These are phyloP conservation scores for Lymantria dispar DNA, from an alignment of 2,888 invertebrate species.

Conservation along the genomic window DNA sequence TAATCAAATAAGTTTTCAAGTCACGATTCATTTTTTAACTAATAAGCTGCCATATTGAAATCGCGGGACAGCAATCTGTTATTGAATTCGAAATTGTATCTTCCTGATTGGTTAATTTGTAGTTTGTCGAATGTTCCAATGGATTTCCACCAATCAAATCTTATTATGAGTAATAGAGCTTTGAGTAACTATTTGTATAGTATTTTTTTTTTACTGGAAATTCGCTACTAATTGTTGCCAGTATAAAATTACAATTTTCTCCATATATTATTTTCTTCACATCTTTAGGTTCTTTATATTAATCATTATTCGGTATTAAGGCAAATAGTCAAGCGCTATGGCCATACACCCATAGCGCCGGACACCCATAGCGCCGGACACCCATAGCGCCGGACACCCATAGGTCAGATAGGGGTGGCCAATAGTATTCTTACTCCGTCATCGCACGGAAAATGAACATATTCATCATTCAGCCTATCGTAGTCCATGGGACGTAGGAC, in stretches of 20 bases:
- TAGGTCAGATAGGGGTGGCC: too few relatives aligned
- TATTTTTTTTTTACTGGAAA: too few relatives aligned
- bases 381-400: too few relatives aligned
- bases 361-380: too few relatives aligned
- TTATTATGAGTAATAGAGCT: not conserved
- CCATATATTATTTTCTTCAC: too few relatives aligned
- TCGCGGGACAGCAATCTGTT: slow-evolving; percentile 25
- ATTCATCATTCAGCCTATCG: not conserved
- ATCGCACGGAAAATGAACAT: not conserved
- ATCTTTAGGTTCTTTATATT: not conserved
- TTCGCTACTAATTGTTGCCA: too few relatives aligned
- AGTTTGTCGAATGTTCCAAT: not conserved
- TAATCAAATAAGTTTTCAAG: not conserved
- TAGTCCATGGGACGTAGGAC: not conserved
- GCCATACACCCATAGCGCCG: too few relatives aligned
- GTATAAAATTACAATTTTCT: not conserved
- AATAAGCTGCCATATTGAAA: slow-evolving; percentile 25
- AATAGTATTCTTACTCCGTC: not conserved
- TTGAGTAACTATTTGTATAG: too few relatives aligned
- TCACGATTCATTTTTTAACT: slow-evolving; percentile 31
- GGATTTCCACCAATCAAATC: slow-evolving; percentile 25
- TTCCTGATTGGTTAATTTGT: slow-evolving; percentile 44
- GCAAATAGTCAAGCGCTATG: too few relatives aligned
- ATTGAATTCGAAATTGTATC: slow-evolving; percentile 16
- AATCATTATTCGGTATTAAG: too few relatives aligned